A percentile compares a stretch with the other conserved stretches of the same genome.
These are phyloP conservation scores for Andrena marginata DNA, from an alignment of 2,888 invertebrate genomes.

Conservation along the genomic window DNA sequence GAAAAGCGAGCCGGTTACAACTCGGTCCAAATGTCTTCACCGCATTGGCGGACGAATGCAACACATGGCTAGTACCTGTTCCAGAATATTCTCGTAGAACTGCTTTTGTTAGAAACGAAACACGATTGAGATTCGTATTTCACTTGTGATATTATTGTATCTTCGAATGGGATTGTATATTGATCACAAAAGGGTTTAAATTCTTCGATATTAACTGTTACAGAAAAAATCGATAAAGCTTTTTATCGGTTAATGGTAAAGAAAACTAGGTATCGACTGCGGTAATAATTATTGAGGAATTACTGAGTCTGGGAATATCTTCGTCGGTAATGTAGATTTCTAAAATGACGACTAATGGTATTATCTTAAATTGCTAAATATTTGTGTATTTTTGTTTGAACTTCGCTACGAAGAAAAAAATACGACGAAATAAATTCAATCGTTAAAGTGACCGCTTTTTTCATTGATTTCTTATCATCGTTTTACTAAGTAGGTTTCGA, in stretches of 20 bases:
- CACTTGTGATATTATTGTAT: not conserved
- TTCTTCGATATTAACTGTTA: not conserved
- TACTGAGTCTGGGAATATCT: no score
- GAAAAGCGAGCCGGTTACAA: constrained; percentile 65
- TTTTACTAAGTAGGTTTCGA: no score
- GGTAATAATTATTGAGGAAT: no score
- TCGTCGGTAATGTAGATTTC: not conserved
- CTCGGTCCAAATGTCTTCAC: constrained; percentile 76
- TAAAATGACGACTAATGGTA: not conserved
- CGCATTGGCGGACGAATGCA: constrained; percentile 69
- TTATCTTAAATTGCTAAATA: not conserved
- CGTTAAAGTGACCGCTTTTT: no score
- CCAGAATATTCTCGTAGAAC: constrained; percentile 69
- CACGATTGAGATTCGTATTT: not conserved
- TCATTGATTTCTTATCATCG: no score
- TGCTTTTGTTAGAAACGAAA: constrained; percentile 3
- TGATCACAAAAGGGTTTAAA: not conserved
- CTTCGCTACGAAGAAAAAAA: no score
- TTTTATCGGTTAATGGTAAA: not conserved
- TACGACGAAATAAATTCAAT: no score
- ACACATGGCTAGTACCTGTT: constrained; percentile 50
- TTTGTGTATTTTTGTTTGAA: no score
- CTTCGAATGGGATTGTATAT: not conserved
- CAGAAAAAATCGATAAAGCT: not conserved
- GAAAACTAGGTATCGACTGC: not conserved